Base-by-base conservation (phyloP, 2,888 invertebrate genomes). In the Amblyteles armatorius region DNA sequence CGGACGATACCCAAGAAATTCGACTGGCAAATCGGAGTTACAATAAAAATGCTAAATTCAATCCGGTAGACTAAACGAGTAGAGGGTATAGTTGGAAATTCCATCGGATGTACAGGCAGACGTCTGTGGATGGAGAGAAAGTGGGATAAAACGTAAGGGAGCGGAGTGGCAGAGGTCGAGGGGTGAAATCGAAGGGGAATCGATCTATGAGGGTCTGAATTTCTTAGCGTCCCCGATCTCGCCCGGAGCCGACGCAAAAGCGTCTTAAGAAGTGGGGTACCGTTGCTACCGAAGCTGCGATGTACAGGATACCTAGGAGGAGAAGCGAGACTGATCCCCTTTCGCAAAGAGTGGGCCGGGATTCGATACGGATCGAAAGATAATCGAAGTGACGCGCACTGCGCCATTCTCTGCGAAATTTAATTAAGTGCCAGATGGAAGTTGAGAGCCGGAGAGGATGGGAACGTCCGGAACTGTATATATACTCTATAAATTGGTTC, bases 41-140 rank as follows among this genome's bases (percentile, higher is more conserved):
- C 81, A 76, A 82, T 84, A 82, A 81, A 84, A 84, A 82, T 74
- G 80, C 40, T 84, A 81, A 84, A 81, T 84, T 74, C 81, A 63
- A 84, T 79, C 74, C 40, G 63, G n/a, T 22, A 50, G 52, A 77
- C 69, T 82, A 73, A 82, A 78, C 82, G 82, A 78, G 72, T 36
- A 22, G 74, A 29, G 33, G 48, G 65, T 44, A 55, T 13, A 16
- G 52, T 50, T 69, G 63, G 33, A 82, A 72, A 77, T 77, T 82
- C 19, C 65, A 63, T 19, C 16, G 71, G 52, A 77, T 77, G 77
- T 82, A 82, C 44, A 44, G 29, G 77, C 3, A 65, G 50, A 76
- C 48, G 65, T 65, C 29, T 50, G n/a, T n/a, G 36, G 29, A 60
- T n/a, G 52, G 36, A 67, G 29, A 44, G 26, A 29, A 19, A 33